Evolutionary conservation across 2,797 vertebrate species (phyloP).

Genomic region (Sarcoramphus papa): DNA sequence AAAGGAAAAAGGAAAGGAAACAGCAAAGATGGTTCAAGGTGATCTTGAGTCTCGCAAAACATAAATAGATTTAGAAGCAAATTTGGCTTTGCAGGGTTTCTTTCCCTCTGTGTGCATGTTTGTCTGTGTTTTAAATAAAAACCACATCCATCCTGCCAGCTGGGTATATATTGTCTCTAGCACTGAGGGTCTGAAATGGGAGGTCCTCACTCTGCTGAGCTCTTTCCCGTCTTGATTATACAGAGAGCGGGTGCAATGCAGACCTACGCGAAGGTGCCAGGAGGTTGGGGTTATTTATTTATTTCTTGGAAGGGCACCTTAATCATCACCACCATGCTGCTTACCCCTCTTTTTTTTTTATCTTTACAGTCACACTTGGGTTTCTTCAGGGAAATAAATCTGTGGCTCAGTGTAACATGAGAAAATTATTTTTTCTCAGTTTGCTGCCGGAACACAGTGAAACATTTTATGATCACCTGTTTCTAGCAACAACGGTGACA

Average conservation of each 20-base stretch:
- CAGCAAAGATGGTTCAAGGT: neutral
- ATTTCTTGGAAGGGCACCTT: constrained; percentile 25
- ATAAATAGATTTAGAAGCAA: neutral
- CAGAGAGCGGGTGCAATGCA: neutral
- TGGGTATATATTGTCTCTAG: neutral
- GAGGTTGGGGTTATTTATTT: neutral
- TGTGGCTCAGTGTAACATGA: neutral
- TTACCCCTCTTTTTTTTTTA: neutral
- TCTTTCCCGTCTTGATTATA: neutral
- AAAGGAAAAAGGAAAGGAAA: neutral
- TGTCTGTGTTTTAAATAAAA: neutral
- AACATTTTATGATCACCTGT: neutral
- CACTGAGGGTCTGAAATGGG: neutral
- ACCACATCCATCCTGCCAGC: neutral
- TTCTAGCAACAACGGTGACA: neutral
- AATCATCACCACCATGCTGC: neutral
- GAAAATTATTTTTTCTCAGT: constrained; percentile 11
- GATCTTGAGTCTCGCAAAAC: neutral
- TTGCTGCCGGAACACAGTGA: neutral
- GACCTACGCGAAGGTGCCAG: neutral
- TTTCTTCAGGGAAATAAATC: constrained; percentile 45
- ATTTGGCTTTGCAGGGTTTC: neutral
- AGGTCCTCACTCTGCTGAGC: neutral
- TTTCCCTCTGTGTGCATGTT: neutral
- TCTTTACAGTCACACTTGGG: neutral